Percentiles rank a stretch among this genome's conserved stretches.
These are phyloP conservation scores for Dasyurus viverrinus DNA, from an alignment of 2,113 vertebrate species.

Conservation along the genomic window DNA sequence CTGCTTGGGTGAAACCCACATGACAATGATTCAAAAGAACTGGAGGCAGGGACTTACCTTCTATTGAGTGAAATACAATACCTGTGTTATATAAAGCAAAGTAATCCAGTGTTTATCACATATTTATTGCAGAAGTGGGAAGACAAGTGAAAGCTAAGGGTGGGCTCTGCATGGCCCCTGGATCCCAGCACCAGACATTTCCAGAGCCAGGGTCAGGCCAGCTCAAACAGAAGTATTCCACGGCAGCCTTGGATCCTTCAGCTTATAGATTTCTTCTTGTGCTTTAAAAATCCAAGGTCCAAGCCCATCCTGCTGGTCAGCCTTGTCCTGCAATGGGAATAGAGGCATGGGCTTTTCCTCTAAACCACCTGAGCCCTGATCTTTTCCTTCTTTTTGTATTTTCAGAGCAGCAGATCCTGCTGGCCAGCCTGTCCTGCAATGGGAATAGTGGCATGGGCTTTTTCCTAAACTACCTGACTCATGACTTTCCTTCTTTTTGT, in stretches of 20 bases:
- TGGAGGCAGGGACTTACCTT: too few species aligned
- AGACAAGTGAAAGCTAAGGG: neutral
- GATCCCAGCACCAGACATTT: neutral
- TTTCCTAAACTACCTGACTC: neutral
- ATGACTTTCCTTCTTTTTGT: neutral
- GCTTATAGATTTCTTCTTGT: neutral
- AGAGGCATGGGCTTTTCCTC: conserved; percentile 5
- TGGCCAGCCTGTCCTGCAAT: neutral
- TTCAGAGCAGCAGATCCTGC: conserved; percentile 44
- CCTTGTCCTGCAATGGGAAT: neutral
- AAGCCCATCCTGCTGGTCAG: neutral
- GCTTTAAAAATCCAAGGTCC: neutral
- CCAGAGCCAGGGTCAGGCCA: neutral
- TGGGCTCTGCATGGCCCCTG: neutral
- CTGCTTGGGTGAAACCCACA: too few species aligned
- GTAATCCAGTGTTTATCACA: neutral
- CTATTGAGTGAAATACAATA: neutral
- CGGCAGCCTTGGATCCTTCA: neutral
- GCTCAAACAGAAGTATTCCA: neutral
- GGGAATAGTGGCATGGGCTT: conserved; percentile 9
- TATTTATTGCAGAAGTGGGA: neutral
- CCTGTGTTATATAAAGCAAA: neutral
- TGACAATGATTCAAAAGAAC: too few species aligned
- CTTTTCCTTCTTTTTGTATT: conserved; percentile 17
- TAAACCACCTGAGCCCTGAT: neutral